Evolutionary conservation across 2,113 vertebrate genomes (phyloP).

Genomic region (Protobothrops flavoviridis): DNA sequence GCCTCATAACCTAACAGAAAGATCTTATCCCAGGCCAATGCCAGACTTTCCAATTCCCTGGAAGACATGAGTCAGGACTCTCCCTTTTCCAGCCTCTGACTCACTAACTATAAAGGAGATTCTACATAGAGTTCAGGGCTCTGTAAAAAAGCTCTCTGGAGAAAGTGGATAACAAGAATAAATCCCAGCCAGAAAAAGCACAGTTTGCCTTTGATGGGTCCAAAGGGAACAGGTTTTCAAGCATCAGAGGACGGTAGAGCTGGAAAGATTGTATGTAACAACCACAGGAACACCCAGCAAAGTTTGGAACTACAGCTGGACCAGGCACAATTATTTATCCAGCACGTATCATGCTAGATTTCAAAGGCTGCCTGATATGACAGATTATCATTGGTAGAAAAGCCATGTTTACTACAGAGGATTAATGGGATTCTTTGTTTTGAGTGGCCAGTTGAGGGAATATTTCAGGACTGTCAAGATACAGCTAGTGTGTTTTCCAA

Average conservation of each 20-base stretch:
- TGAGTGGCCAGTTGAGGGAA: neutral
- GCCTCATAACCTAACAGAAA: neutral
- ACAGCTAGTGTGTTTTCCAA: neutral
- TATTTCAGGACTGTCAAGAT: neutral
- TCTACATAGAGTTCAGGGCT: neutral
- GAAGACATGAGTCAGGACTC: neutral
- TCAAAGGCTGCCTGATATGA: neutral
- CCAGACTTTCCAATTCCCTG: neutral
- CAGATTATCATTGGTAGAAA: neutral
- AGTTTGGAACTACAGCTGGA: neutral
- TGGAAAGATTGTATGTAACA: neutral
- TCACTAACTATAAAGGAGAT: neutral
- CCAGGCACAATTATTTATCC: neutral
- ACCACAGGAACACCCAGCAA: neutral
- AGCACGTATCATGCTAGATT: neutral
- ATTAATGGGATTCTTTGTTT: neutral
- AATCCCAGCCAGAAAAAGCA: neutral
- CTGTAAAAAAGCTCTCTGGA: neutral
- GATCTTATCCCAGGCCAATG: neutral
- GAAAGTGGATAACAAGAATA: neutral
- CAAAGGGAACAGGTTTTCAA: neutral
- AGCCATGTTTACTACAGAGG: neutral
- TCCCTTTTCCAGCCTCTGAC: conserved; percentile 1
- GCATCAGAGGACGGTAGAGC: neutral
- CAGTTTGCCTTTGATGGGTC: neutral